Evolutionary conservation across 1,140 invertebrate genomes (phyloP).

Genomic region (Saxidomus purpurata): DNA sequence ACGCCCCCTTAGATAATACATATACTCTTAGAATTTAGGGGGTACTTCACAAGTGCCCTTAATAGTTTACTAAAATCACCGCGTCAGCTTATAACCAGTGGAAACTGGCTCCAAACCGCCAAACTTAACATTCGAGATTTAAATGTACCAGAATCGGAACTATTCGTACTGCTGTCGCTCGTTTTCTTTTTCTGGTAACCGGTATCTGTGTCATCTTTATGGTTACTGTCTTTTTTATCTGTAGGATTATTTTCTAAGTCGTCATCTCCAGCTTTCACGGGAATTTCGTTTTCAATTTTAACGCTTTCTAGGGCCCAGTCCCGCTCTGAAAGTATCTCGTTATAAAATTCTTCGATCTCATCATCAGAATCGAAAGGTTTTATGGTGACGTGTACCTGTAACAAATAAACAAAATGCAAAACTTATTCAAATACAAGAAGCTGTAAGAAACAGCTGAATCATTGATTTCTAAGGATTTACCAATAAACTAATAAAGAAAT

Average conservation of each 20-base stretch:
- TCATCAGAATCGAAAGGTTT: not conserved
- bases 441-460: too few species aligned
- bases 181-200: constrained; percentile 9
- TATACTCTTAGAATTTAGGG: not conserved
- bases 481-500: too few species aligned
- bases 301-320: constrained; percentile 18
- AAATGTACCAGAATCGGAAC: constrained; percentile 74
- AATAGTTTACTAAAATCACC: not conserved
- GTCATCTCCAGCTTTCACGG: not conserved
- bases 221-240: not conserved
- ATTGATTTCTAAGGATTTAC: too few species aligned
- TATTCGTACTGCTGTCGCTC: constrained; percentile 64
- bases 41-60: not conserved
- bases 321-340: constrained; percentile 4
- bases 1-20: too few species aligned
- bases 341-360: constrained; percentile 49
- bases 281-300: not conserved
- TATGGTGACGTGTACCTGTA: not conserved
- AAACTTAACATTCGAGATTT: constrained; percentile 1
- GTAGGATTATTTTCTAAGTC: not conserved
- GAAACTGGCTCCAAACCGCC: too few species aligned
- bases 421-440: not conserved
- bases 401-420: not conserved
- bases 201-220: not conserved
- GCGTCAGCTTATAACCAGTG: not conserved